phyloP scores from a whole-genome alignment of 53 echinoderm and acorn worm species.

The Crossaster papposus region DNA sequence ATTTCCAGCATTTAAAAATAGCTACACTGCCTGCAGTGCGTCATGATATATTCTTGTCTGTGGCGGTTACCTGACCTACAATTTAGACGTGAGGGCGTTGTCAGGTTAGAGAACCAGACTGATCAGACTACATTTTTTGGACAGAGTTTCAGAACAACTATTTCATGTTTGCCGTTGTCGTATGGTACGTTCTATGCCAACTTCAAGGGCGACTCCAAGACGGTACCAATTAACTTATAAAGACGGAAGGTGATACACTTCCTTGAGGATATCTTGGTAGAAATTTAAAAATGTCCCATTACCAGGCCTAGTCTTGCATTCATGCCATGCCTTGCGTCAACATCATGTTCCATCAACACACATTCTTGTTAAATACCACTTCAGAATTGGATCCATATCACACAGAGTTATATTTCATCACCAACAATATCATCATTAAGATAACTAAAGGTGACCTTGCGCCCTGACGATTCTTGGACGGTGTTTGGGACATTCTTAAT shows the following conservation, averaged over 20 bases:
- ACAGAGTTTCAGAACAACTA: too few relatives aligned
- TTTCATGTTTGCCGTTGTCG: too few relatives aligned
- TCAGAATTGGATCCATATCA: not conserved
- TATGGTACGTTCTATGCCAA: too few relatives aligned
- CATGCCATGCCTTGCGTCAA: not conserved
- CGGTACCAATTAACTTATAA: not conserved
- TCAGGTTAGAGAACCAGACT: too few relatives aligned
- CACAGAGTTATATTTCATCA: not conserved
- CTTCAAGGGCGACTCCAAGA: not conserved
- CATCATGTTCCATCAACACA: constrained; percentile 5
- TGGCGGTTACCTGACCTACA: too few relatives aligned
- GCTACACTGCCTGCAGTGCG: too few relatives aligned
- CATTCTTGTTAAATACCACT: not conserved
- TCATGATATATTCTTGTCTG: too few relatives aligned
- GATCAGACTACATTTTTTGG: too few relatives aligned
- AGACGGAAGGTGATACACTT: not conserved
- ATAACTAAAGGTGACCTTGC: too few relatives aligned
- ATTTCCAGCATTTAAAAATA: too few relatives aligned
- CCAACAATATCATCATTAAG: not conserved
- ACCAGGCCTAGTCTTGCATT: not conserved
- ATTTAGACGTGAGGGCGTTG: too few relatives aligned
- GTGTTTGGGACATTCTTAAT: not conserved
- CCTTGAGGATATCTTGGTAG: not conserved
- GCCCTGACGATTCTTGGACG: too few relatives aligned
- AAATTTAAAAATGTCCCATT: not conserved